These are phyloP conservation scores for Clarias fuscus DNA, from an alignment of 2,797 vertebrate genomes.

Conservation along the genomic window DNA sequence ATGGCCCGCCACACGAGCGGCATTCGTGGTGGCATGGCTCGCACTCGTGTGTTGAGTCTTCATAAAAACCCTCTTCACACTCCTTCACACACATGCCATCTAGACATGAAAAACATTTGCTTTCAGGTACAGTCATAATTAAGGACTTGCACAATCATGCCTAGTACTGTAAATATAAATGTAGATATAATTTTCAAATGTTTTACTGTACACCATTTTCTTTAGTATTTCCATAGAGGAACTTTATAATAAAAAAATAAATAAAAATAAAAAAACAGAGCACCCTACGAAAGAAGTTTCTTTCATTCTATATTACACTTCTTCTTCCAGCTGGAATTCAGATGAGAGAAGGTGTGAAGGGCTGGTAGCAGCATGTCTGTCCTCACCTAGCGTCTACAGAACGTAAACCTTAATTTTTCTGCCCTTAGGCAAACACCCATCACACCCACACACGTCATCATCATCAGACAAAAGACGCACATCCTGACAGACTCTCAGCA, in stretches of 20 bases:
- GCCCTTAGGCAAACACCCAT: conserved; percentile 8
- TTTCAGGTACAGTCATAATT: background rate
- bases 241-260: too few species aligned
- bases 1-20: conserved; percentile 65
- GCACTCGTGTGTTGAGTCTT: conserved; percentile 65
- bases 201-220: background rate
- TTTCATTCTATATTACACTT: background rate
- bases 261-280: background rate
- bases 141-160: background rate
- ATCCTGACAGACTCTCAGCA: background rate
- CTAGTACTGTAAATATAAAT: background rate
- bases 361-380: conserved; percentile 37
- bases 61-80: conserved; percentile 73
- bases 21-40: conserved; percentile 75
- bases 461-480: background rate
- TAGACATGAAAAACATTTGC: conserved; percentile 50
- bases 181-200: background rate
- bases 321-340: conserved; percentile 20
- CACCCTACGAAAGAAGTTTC: background rate
- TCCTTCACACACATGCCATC: conserved; percentile 67
- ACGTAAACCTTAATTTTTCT: background rate
- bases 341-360: conserved; percentile 15
- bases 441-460: background rate
- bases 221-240: background rate
- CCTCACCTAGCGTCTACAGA: conserved; percentile 17